These are phyloP conservation scores for Drosophila cardini DNA, from an alignment of 1,140 invertebrate species.

Conservation along the genomic window DNA sequence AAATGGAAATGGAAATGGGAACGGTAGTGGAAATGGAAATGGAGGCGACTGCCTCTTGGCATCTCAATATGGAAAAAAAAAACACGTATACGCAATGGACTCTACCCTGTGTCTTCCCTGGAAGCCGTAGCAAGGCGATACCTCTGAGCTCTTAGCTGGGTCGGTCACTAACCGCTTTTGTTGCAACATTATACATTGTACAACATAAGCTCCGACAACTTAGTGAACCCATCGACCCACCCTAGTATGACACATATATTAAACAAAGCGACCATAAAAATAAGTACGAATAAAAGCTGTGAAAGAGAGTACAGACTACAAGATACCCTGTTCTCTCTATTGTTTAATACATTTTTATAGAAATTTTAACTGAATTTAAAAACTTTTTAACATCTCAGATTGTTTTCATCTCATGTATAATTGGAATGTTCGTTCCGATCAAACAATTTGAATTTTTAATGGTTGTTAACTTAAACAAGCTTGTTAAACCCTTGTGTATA, in stretches of 20 bases:
- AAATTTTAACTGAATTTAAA: too few species aligned
- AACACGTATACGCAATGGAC: constrained; percentile 39
- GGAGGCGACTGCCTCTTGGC: constrained; percentile 8
- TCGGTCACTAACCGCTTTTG: constrained; percentile 68
- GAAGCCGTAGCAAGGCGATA: constrained; percentile 64
- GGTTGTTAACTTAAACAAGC: too few species aligned
- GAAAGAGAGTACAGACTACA: too few species aligned
- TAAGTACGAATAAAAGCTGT: not conserved
- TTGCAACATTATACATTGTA: constrained; percentile 76
- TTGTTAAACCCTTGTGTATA: too few species aligned
- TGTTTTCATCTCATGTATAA: too few species aligned
- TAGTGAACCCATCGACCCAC: constrained; percentile 46
- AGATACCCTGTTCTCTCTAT: too few species aligned
- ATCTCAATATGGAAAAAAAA: not conserved
- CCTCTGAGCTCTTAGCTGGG: constrained; percentile 2
- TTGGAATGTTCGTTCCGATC: too few species aligned
- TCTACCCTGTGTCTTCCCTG: not conserved
- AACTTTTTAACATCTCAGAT: too few species aligned
- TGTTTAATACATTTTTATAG: too few species aligned
- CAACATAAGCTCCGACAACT: constrained; percentile 41
- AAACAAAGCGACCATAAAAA: constrained; percentile 48
- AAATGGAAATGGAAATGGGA: not conserved
- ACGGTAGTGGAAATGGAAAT: not conserved
- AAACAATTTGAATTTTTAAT: too few species aligned
- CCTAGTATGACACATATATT: constrained; percentile 62